Conservation (phyloP, 1,140 invertebrate genomes). For the Apocrypta bakeri region DNA sequence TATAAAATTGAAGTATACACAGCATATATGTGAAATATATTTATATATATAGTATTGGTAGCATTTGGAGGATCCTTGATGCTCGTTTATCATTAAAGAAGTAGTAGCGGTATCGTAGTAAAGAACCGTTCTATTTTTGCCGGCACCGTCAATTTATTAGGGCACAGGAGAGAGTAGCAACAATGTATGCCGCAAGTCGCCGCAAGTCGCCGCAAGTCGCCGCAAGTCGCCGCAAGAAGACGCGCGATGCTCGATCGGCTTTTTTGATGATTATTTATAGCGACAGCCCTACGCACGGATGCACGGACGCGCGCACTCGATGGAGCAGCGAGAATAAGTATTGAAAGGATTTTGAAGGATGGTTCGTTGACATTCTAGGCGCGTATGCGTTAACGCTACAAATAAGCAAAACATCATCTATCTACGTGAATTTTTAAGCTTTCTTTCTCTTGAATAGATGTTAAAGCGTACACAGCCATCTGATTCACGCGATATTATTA, state of each 20-base stretch:
- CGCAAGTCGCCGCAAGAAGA: no score
- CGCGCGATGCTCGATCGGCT: conserved; percentile 37
- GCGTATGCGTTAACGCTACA: conserved; percentile 15
- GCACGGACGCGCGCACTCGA: background rate
- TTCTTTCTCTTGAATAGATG: conserved; percentile 35
- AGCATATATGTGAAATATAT: no score
- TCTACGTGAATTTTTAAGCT: conserved; percentile 31
- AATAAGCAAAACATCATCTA: conserved; percentile 38
- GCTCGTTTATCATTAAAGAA: no score
- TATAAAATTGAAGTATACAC: no score
- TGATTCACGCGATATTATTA: conserved; percentile 60
- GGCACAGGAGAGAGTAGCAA: background rate
- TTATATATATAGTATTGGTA: no score
- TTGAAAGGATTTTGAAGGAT: no score
- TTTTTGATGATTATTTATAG: conserved; percentile 49
- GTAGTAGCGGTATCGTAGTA: no score
- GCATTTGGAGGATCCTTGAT: no score
- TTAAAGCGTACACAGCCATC: conserved; percentile 39
- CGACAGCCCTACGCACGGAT: background rate
- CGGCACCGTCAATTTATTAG: conserved; percentile 3
- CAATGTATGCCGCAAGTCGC: no score
- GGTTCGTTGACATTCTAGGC: conserved; percentile 3
- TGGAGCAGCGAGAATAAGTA: background rate
- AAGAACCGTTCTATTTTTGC: background rate
- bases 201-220: no score